Conservation (phyloP, 2,113 vertebrate genomes). For the Syngnathoides biaculeatus region DNA sequence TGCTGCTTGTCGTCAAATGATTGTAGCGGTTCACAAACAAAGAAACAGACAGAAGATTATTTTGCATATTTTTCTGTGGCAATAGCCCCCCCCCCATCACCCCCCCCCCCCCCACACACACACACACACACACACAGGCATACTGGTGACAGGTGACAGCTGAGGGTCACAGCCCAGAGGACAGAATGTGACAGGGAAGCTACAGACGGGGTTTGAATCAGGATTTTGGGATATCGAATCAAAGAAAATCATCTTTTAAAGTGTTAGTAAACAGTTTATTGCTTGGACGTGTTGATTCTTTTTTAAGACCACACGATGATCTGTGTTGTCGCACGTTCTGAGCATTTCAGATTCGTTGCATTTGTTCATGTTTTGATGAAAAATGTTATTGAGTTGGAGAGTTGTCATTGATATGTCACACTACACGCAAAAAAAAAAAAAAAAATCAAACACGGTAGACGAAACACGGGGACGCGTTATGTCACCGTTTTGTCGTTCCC, state of each 20-base stretch:
- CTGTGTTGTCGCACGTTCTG: too few species aligned
- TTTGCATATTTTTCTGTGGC: constrained; percentile 14
- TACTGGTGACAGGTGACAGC: constrained; percentile 68
- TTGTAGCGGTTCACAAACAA: constrained; percentile 3
- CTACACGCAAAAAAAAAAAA: too few species aligned
- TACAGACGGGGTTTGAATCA: background rate
- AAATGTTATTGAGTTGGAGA: too few species aligned
- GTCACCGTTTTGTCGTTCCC: too few species aligned
- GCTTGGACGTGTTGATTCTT: background rate
- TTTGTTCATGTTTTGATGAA: too few species aligned
- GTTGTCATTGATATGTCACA: too few species aligned
- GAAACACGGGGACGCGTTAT: too few species aligned
- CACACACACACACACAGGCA: constrained; percentile 14
- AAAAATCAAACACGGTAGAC: too few species aligned
- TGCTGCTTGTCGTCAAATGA: background rate
- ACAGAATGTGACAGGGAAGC: constrained; percentile 21
- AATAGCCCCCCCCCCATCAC: constrained; percentile 19
- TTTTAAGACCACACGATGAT: background rate
- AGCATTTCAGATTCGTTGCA: background rate
- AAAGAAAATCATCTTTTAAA: background rate
- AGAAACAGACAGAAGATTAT: constrained; percentile 12
- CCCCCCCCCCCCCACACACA: constrained; percentile 16
- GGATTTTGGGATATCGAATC: background rate
- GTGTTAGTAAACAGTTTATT: background rate
- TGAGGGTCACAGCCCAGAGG: constrained; percentile 64